These are phyloP conservation scores for Eubasilissa regina DNA, from an alignment of 1,140 invertebrate genomes.

Conservation along the genomic window DNA sequence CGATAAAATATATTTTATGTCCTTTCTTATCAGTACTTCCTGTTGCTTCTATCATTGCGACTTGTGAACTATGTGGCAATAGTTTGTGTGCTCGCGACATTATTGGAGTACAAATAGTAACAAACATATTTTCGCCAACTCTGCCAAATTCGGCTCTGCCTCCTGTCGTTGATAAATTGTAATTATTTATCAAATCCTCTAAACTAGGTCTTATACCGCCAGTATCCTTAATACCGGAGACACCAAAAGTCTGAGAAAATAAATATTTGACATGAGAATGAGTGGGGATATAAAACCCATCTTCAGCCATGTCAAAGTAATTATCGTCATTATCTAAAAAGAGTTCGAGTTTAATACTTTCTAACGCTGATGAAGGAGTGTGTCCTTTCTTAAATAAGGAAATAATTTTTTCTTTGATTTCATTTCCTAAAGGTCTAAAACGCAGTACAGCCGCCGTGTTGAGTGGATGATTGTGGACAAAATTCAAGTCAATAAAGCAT, in stretches of 20 bases:
- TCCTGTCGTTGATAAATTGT: slow-evolving; percentile 27
- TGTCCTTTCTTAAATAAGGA: slow-evolving; percentile 53
- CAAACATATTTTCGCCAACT: slow-evolving; percentile 52
- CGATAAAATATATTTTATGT: slow-evolving; percentile 54
- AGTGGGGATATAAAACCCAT: slow-evolving; percentile 54
- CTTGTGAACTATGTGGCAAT: slow-evolving; percentile 49
- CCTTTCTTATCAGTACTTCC: slow-evolving; percentile 50
- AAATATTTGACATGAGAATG: slow-evolving; percentile 55
- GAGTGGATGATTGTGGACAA: slow-evolving; percentile 55
- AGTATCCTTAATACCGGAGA: slow-evolving; percentile 41
- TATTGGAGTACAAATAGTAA: slow-evolving; percentile 54
- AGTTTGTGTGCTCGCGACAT: slow-evolving; percentile 53
- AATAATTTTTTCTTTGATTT: slow-evolving; percentile 57
- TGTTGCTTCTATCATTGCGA: slow-evolving; percentile 49
- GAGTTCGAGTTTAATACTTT: slow-evolving; percentile 57
- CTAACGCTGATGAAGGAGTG: slow-evolving; percentile 52
- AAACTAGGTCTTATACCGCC: slow-evolving; percentile 43
- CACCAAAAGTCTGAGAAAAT: slow-evolving; percentile 53
- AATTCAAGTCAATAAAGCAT: slow-evolving; percentile 56
- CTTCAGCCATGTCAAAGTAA: slow-evolving; percentile 54
- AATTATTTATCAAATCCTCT: slow-evolving; percentile 51
- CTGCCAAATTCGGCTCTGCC: slow-evolving; percentile 51
- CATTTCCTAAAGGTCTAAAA: slow-evolving; percentile 51
- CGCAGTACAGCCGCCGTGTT: slow-evolving; percentile 54
- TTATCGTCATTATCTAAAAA: slow-evolving; percentile 56